Percentiles rank a stretch among this genome's conserved stretches.
These are phyloP conservation scores for Lamellibrachia columna DNA, from an alignment of 2,888 invertebrate genomes.

Conservation along the genomic window DNA sequence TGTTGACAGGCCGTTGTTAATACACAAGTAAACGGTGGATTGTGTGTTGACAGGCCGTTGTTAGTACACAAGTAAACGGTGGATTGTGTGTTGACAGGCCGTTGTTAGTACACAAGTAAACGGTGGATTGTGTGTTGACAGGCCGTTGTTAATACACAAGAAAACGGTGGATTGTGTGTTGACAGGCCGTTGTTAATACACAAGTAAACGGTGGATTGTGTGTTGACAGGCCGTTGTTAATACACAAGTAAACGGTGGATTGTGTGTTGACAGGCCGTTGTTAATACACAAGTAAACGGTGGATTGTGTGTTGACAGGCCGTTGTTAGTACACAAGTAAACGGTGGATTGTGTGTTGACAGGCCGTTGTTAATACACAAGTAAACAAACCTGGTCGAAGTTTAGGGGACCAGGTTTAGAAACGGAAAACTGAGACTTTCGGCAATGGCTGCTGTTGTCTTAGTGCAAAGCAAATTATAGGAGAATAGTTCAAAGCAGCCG, in stretches of 20 bases:
- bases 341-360: neutral
- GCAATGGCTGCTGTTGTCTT: neutral
- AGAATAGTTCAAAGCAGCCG: neutral
- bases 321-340: neutral
- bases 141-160: neutral
- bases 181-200: neutral
- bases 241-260: neutral
- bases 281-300: neutral
- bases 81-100: neutral
- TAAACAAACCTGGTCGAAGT: neutral
- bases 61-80: neutral
- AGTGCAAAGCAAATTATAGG: neutral
- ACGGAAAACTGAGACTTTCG: neutral
- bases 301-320: neutral
- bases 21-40: neutral
- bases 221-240: neutral
- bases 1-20: neutral
- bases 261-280: neutral
- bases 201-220: neutral
- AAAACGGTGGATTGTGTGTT: neutral
- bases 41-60: neutral
- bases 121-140: neutral
- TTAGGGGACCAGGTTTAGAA: neutral
- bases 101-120: neutral
- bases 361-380: neutral